Base-by-base conservation (phyloP, 2,888 invertebrate genomes). In the Leptopilina myrica region DNA sequence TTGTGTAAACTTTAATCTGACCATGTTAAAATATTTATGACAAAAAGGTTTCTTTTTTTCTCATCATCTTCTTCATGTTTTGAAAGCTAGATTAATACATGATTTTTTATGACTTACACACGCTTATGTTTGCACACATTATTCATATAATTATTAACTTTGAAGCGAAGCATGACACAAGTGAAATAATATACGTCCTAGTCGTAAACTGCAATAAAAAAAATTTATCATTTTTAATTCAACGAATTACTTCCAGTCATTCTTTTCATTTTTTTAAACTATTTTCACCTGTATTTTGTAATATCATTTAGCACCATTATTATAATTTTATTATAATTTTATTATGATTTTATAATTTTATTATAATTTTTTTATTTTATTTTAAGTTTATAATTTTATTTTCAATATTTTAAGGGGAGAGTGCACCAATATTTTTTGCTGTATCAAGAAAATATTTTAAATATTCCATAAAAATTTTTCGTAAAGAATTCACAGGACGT, bases 141-240 rank as follows among this genome's bases (percentile, higher is more conserved):
- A 87, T 84, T 84, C 83, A 8, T 33, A 86, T 86, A 83, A 80
- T 88, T 87, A 89, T 87, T 85, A 83, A 84, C 85, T 85, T 83
- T 88, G 85, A 90, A 90, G 90, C 90, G 88, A 88, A 88, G 90
- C 91, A 90, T 89, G 85, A 87, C 84, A 87, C 53, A 73, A 33
- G 73, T 69, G 69, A 73, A 56, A 73, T 33, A 73, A 73, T 73
- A 73, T 73, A 73, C 33, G 56, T 33, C 56, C 73, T 73, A 73
- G 73, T 26, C 53, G 73, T 53, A 73, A 73, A 73, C 56, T 73
- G 73, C 73, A 49, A 73, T 73, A 56, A 62, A 62, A 62, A 62
- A 62, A n/a, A 59, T 59, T 59, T 59, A 33, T 5, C 33, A 33
- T n/a, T 62, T 62, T 62, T 20, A 20, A 62, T 20, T 20, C n/a